Evolutionary conservation across 2,113 vertebrate species (phyloP).

Genomic region (Tiliqua scincoides): DNA sequence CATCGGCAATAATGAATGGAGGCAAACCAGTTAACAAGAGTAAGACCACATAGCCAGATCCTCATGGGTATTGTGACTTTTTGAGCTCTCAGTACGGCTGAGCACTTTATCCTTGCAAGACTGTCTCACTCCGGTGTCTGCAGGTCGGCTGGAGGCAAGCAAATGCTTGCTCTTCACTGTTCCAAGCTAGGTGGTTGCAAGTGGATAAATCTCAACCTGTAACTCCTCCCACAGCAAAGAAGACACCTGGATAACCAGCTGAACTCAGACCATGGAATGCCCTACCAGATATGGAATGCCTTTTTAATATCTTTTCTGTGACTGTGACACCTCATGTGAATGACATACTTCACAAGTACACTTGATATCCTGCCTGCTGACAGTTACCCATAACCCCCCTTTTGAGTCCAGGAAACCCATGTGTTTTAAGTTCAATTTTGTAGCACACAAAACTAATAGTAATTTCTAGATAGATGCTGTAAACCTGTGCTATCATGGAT

Average conservation of each 20-base stretch:
- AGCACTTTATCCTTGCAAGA: constrained; percentile 78
- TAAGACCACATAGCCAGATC: constrained; percentile 94
- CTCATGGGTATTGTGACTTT: constrained; percentile 78
- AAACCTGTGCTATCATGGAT: constrained; percentile 92
- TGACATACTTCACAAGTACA: constrained; percentile 88
- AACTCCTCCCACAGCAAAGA: constrained; percentile 74
- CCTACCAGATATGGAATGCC: constrained; percentile 93
- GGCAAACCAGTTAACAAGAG: constrained; percentile 98
- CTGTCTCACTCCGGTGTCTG: constrained; percentile 77
- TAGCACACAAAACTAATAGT: constrained; percentile 93
- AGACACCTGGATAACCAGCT: constrained; percentile 85
- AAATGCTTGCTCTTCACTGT: constrained; percentile 69
- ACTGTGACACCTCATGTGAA: constrained; percentile 94
- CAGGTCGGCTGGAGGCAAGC: constrained; percentile 74
- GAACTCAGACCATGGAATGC: constrained; percentile 91
- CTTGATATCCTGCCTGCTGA: constrained; percentile 87
- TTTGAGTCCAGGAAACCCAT: constrained; percentile 86
- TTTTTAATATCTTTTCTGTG: constrained; percentile 92
- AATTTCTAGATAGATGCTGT: constrained; percentile 96
- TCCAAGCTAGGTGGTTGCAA: constrained; percentile 75
- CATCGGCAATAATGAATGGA: constrained; percentile 98
- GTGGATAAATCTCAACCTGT: constrained; percentile 79
- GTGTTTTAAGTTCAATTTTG: constrained; percentile 96
- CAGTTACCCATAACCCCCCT: constrained; percentile 82
- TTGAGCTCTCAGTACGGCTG: constrained; percentile 72